Percentiles rank a stretch among this genome's conserved stretches.
These are phyloP conservation scores for Nomada ruficornis DNA, from an alignment of 2,888 invertebrate species.

Conservation along the genomic window DNA sequence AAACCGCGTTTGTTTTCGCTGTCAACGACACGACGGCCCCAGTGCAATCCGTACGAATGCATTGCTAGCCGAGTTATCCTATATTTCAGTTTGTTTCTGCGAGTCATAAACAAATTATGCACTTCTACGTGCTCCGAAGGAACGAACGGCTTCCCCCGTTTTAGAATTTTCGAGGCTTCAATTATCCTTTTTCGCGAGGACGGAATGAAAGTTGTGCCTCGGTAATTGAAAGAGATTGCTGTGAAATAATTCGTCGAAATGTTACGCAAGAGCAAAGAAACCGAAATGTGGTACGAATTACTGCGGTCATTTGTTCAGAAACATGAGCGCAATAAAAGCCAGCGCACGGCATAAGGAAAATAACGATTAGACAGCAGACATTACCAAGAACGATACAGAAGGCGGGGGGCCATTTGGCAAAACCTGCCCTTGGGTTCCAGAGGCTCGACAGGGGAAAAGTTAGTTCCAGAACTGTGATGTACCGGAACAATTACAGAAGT, in stretches of 20 bases:
- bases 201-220: not conserved
- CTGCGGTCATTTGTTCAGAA: not conserved
- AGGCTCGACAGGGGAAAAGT: not conserved
- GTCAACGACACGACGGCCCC: conserved; percentile 17
- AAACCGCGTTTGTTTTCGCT: conserved; percentile 43
- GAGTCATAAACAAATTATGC: conserved; percentile 56
- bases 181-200: not conserved
- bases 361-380: conserved; percentile 1
- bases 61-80: conserved; percentile 43
- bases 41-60: conserved; percentile 53
- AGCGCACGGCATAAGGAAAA: not conserved
- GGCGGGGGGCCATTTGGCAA: conserved; percentile 7
- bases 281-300: not conserved
- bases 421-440: not conserved
- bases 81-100: conserved; percentile 45
- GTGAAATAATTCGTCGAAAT: not conserved
- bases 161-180: not conserved
- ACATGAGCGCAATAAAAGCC: not conserved
- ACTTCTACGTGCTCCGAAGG: conserved; percentile 40
- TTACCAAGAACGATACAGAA: not conserved
- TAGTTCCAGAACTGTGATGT: conserved; percentile 1
- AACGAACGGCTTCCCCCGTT: conserved; percentile 41
- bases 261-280: not conserved
- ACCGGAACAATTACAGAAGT: not conserved
- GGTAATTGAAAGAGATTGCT: not conserved